These are phyloP conservation scores for Taurulus bubalis DNA, from an alignment of 2,113 vertebrate genomes.

Conservation along the genomic window DNA sequence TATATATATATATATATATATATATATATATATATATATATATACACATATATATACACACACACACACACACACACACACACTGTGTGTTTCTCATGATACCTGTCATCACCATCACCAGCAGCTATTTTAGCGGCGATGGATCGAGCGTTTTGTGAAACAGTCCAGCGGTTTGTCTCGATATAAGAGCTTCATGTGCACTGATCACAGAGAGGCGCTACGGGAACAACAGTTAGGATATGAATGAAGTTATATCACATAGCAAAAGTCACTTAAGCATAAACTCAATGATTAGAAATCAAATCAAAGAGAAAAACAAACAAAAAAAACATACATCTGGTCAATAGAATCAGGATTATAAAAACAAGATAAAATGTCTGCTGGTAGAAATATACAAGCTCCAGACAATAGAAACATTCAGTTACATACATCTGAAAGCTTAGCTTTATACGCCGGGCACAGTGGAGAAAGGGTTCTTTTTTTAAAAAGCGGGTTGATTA, in stretches of 20 bases:
- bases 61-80: no score
- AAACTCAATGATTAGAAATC: constrained; percentile 74
- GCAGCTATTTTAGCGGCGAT: constrained; percentile 41
- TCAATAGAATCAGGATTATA: constrained; percentile 80
- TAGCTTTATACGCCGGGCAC: constrained; percentile 67
- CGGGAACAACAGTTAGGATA: constrained; percentile 61
- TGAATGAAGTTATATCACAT: constrained; percentile 75
- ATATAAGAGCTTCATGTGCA: constrained; percentile 72
- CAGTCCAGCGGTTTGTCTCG: constrained; percentile 68
- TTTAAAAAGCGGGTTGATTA: constrained; percentile 64
- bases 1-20: no score
- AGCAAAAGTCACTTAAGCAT: constrained; percentile 77
- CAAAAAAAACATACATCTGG: constrained; percentile 73
- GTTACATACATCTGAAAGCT: constrained; percentile 79
- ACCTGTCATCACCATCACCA: constrained; percentile 47
- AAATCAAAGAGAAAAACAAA: constrained; percentile 53
- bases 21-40: no score
- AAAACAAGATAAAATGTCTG: constrained; percentile 82
- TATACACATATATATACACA: no score
- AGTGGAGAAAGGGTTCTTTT: constrained; percentile 40
- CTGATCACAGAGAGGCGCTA: constrained; percentile 54
- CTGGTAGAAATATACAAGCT: constrained; percentile 86
- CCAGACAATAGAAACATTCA: constrained; percentile 79
- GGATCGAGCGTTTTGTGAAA: constrained; percentile 63
- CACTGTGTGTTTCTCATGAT: constrained; percentile 42